These are phyloP conservation scores for Eurytemora carolleeae DNA, from an alignment of 1,140 invertebrate genomes.

Conservation along the genomic window DNA sequence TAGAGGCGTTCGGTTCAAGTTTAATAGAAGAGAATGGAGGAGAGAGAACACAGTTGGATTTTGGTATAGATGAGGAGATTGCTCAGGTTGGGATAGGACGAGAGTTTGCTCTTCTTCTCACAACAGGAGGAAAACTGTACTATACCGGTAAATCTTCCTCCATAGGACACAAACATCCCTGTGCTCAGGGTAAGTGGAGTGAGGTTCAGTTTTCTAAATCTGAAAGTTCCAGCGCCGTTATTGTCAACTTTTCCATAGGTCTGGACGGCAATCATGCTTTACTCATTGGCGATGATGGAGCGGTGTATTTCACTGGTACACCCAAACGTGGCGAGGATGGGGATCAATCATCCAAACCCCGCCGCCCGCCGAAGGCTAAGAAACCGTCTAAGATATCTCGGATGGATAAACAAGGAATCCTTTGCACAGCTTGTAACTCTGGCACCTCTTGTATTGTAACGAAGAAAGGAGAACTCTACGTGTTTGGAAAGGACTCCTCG, in stretches of 20 bases:
- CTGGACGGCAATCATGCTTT: constrained; percentile 81
- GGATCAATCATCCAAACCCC: constrained; percentile 48
- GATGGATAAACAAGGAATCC: constrained; percentile 38
- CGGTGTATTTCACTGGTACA: constrained; percentile 64
- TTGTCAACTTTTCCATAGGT: constrained; percentile 58
- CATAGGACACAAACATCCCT: constrained; percentile 12
- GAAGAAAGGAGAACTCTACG: constrained; percentile 61
- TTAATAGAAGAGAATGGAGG: constrained; percentile 41
- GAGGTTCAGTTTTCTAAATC: constrained; percentile 50
- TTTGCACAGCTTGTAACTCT: constrained; percentile 71
- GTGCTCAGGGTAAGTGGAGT: constrained; percentile 42
- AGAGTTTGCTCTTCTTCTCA: constrained; percentile 60
- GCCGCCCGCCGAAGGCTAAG: constrained; percentile 65
- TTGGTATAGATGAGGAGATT: constrained; percentile 43
- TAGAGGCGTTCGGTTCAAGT: constrained; percentile 50
- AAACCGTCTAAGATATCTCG: constrained; percentile 82
- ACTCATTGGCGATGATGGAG: constrained; percentile 68
- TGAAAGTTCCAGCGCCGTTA: constrained; percentile 33
- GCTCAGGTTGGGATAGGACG: constrained; percentile 47
- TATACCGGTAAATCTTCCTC: constrained; percentile 17
- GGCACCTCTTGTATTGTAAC: constrained; percentile 80
- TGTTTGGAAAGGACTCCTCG: constrained; percentile 86
- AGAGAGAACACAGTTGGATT: constrained; percentile 19
- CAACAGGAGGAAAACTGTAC: constrained; percentile 47
- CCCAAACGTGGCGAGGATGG: constrained; percentile 84